Conservation (phyloP, 2,888 invertebrate genomes). For the Amiota mariae region DNA sequence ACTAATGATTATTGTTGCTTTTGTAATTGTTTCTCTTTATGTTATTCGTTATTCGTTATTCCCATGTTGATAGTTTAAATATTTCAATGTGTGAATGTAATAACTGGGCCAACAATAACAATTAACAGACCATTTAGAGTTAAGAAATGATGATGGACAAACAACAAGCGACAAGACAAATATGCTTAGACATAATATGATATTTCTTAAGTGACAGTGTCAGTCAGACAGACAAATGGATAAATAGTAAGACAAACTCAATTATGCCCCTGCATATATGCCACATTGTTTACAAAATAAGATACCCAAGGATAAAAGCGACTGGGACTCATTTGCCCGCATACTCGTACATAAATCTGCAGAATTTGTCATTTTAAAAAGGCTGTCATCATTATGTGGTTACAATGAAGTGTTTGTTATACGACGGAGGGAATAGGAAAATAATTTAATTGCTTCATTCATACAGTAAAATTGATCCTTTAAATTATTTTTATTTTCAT, state of each 20-base stretch:
- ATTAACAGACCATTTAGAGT: slow-evolving; percentile 7
- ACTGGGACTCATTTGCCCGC: not conserved
- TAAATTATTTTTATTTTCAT: too few species aligned
- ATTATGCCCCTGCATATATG: not conserved
- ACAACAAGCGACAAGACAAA: too few species aligned
- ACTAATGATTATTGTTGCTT: slow-evolving; percentile 18
- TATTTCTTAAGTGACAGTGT: too few species aligned
- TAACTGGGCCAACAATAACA: slow-evolving; percentile 1
- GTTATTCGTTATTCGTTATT: not conserved
- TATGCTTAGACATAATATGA: too few species aligned
- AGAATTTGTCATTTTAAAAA: not conserved
- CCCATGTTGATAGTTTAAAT: not conserved
- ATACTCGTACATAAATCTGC: slow-evolving; percentile 4
- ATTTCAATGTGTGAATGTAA: not conserved
- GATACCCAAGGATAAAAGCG: too few species aligned
- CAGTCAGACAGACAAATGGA: too few species aligned
- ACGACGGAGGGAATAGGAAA: too few species aligned
- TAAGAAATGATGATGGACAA: too few species aligned
- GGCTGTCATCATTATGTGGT: too few species aligned
- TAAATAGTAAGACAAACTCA: not conserved
- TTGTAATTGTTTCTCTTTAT: not conserved
- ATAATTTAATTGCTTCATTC: too few species aligned
- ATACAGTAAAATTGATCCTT: too few species aligned
- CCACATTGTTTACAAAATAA: not conserved
- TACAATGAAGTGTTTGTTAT: too few species aligned